Conservation (phyloP, 1,140 invertebrate genomes). For the Dolichoris vasculosae region DNA sequence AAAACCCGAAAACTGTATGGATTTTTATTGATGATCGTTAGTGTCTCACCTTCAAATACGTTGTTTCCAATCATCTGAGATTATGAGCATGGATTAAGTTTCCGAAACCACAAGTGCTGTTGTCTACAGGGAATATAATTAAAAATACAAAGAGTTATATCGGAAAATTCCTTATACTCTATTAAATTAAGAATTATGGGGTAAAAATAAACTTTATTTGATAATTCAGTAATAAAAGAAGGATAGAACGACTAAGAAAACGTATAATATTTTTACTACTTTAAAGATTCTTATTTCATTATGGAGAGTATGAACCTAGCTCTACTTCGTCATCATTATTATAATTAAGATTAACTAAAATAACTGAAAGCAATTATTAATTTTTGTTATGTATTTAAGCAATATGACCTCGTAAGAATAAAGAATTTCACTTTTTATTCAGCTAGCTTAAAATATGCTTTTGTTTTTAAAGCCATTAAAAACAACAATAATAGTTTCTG, state of each 20-base stretch:
- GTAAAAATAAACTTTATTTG: neutral
- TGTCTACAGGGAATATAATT: neutral
- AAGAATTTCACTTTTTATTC: too few relatives aligned
- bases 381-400: too few relatives aligned
- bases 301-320: too few relatives aligned
- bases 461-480: too few relatives aligned
- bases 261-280: neutral
- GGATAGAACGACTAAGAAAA: neutral
- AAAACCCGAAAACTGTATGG: too few relatives aligned
- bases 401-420: too few relatives aligned
- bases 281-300: neutral
- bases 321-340: neutral
- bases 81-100: neutral
- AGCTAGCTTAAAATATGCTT: too few relatives aligned
- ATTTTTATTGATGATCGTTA: neutral
- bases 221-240: neutral
- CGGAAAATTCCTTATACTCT: neutral
- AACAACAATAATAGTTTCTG: too few relatives aligned
- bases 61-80: neutral
- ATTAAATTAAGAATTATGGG: neutral
- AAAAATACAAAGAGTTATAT: neutral
- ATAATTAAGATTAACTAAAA: neutral
- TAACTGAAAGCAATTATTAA: neutral
- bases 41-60: neutral
- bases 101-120: neutral